Base-by-base conservation (phyloP, 1,140 invertebrate species). In the Trichonephila clavipes region DNA sequence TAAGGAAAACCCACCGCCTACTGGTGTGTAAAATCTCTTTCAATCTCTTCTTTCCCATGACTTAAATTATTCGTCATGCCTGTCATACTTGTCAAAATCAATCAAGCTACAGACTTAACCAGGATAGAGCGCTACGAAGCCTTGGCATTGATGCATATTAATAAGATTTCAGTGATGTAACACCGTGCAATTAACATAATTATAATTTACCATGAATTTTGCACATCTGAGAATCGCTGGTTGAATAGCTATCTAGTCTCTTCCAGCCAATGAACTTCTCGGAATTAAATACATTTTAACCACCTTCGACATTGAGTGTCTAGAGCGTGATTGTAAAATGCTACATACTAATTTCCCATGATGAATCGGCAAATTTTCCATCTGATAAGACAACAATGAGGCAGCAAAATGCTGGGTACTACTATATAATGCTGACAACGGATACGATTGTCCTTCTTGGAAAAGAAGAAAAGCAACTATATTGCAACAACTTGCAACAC, bases 271-370 rank as follows among this genome's bases (percentile, higher is more conserved):
- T 77, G 72, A 77, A 77, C 72, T 77, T 77, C 72, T 19, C 16
- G 34, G 72, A 77, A 77, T 77, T 34, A 77, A 77, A 77, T 77
- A 77, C 72, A 77, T 77, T 77, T 77, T 77, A 77, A 77, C 72
- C 72, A 40, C 24, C 72, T 77, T 40, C 72, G 72, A 34, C 72
- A 77, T 4, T 28, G 72, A 40, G 28, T 40, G 72, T 77, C 72
- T 40, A 28, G 18, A 77, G 12, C 72, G 72, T 77, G 72, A 40
- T 77, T 77, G 72, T 40, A 34, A 40, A 77, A 77, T 77, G 28
- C 72, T 77, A 77, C 72, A 77, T 77, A 77, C 72, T 40, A 77
- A 77, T 77, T 77, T 77, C 34, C 72, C 14, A 40, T 77, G 72
- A 77, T 77, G 72, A 77, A 77, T 77, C 16, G 72, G 24, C 7